Conservation (phyloP, 2,113 vertebrate genomes). For the Sakesphorus luctuosus region DNA sequence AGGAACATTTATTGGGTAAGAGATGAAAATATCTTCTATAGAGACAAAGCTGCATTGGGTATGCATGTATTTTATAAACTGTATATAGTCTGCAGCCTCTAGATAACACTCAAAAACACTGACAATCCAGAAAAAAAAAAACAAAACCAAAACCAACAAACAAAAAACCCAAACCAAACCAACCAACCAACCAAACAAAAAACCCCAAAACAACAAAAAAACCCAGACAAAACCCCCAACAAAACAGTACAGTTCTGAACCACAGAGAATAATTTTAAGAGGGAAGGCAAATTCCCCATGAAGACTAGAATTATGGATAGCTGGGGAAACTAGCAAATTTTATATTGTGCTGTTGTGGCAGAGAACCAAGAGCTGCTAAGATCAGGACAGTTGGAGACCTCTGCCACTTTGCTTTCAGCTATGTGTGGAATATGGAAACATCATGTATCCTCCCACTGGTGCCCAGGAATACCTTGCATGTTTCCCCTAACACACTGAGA, state of each 20-base stretch:
- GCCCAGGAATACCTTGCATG: not conserved
- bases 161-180: no score
- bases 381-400: not conserved
- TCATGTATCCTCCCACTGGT: fast-evolving
- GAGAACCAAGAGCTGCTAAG: not conserved
- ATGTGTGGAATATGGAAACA: not conserved
- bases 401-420: not conserved
- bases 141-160: no score
- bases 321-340: not conserved
- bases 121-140: not conserved
- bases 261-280: not conserved
- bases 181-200: no score
- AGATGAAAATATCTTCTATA: not conserved
- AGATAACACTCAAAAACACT: not conserved
- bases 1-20: not conserved
- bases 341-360: not conserved
- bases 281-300: not conserved
- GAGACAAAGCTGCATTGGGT: not conserved
- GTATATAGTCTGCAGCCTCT: not conserved
- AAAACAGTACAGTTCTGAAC: not conserved
- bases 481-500: not conserved
- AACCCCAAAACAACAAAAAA: no score
- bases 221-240: fast-evolving
- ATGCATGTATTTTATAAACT: not conserved
- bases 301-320: not conserved